Evolutionary conservation across 2,888 invertebrate species (phyloP).

Genomic region (Hirudinaria manillensis): DNA sequence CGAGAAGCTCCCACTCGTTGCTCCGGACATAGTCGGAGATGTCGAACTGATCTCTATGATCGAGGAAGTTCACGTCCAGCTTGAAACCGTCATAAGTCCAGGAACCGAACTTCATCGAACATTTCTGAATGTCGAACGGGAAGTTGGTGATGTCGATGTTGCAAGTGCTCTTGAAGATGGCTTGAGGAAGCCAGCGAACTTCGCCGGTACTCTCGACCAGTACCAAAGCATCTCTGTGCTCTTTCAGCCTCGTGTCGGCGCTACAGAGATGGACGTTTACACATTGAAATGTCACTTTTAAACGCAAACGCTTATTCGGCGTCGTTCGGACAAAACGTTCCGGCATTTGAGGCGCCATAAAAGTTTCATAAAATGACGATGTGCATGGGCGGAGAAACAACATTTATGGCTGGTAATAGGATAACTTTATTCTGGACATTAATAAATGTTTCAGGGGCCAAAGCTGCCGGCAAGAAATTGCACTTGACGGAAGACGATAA

Average conservation of each 20-base stretch:
- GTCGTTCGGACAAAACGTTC: background rate
- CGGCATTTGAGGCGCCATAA: too few species aligned
- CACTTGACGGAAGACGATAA: conserved; percentile 2
- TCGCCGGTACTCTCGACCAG: conserved; percentile 45
- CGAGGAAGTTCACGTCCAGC: conserved; percentile 39
- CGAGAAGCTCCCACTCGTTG: conserved; percentile 52
- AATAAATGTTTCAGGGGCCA: background rate
- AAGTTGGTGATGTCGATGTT: conserved; percentile 52
- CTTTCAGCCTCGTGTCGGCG: conserved; percentile 51
- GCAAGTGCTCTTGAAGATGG: conserved; percentile 53
- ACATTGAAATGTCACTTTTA: conserved; percentile 4
- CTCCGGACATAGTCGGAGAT: conserved; percentile 48
- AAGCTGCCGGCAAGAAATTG: too few species aligned
- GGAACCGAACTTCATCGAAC: conserved; percentile 52
- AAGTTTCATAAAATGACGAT: too few species aligned
- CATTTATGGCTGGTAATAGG: conserved; percentile 5
- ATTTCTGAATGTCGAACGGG: conserved; percentile 53
- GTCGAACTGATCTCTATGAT: conserved; percentile 35
- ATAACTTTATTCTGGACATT: background rate
- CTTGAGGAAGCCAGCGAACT: conserved; percentile 47
- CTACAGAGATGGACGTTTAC: conserved; percentile 39
- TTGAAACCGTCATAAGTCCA: conserved; percentile 52
- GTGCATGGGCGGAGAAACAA: too few species aligned
- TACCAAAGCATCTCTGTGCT: conserved; percentile 50
- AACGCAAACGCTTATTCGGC: background rate